These are phyloP conservation scores for Conops quadrifasciatus DNA, from an alignment of 2,888 invertebrate species.

Conservation along the genomic window DNA sequence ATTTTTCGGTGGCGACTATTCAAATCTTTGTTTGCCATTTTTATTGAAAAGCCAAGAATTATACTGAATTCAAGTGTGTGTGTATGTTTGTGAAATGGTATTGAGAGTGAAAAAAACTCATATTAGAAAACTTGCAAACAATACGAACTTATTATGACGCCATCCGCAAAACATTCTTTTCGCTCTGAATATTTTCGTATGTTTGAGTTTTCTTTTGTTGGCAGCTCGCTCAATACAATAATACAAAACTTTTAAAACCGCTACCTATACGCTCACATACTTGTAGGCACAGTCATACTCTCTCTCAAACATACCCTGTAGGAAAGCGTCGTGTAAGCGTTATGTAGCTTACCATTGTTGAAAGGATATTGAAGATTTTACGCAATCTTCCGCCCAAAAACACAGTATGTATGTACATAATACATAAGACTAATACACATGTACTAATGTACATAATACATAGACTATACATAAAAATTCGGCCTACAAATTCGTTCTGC, in stretches of 20 bases:
- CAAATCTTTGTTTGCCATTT: conserved; percentile 1
- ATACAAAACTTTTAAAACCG: too few species aligned
- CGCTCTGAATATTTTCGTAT: neutral
- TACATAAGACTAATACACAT: too few species aligned
- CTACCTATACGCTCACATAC: neutral
- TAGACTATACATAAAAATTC: too few species aligned
- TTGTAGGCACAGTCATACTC: neutral
- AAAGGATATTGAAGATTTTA: too few species aligned
- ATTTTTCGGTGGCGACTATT: neutral
- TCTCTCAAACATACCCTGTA: neutral
- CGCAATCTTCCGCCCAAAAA: too few species aligned
- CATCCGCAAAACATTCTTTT: conserved; percentile 15
- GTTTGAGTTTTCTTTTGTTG: neutral
- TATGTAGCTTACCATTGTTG: too few species aligned
- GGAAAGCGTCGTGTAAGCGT: too few species aligned
- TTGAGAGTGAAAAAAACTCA: neutral
- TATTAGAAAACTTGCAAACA: neutral
- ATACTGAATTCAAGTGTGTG: neutral
- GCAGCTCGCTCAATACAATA: too few species aligned
- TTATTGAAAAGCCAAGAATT: neutral
- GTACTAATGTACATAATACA: too few species aligned
- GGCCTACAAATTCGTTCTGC: too few species aligned
- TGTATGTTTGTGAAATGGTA: neutral
- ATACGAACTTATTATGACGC: conserved; percentile 14
- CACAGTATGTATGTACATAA: too few species aligned